phyloP scores from a whole-genome alignment of 1,140 invertebrate genomes.

The Drosophila kikkawai region DNA sequence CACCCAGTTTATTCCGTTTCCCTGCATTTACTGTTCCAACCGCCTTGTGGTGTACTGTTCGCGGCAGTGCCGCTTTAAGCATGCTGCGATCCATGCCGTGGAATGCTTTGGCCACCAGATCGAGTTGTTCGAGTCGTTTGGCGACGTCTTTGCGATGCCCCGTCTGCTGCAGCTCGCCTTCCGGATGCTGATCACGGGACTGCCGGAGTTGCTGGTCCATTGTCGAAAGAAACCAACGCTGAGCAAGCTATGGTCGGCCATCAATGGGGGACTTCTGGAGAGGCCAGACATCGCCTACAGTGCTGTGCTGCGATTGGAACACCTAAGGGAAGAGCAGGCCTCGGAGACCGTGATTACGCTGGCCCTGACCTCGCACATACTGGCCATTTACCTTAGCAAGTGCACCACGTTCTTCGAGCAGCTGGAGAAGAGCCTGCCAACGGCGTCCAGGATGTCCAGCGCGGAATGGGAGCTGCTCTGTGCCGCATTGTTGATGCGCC shows the following conservation, averaged over 20 bases:
- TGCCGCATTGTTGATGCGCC: conserved; percentile 59
- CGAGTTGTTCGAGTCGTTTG: conserved; percentile 66
- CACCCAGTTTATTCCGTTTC: conserved; percentile 68
- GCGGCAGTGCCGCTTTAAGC: conserved; percentile 64
- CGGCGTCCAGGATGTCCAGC: conserved; percentile 53
- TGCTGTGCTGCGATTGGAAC: conserved; percentile 54
- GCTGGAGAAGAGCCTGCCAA: conserved; percentile 60
- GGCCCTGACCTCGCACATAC: conserved; percentile 56
- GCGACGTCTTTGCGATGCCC: conserved; percentile 60
- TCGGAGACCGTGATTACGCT: conserved; percentile 49
- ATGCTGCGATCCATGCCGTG: conserved; percentile 64
- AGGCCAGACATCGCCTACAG: conserved; percentile 63
- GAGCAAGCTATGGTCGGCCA: conserved; percentile 64
- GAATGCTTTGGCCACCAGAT: conserved; percentile 71
- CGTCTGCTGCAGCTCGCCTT: conserved; percentile 65
- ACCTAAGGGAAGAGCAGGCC: conserved; percentile 37
- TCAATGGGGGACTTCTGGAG: conserved; percentile 61
- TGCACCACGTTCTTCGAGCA: conserved; percentile 69
- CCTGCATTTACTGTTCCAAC: conserved; percentile 75
- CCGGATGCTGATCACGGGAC: conserved; percentile 64
- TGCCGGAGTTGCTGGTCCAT: conserved; percentile 59
- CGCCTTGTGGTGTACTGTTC: conserved; percentile 70
- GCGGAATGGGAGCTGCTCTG: conserved; percentile 65
- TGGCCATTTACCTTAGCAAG: conserved; percentile 66
- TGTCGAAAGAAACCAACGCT: conserved; percentile 69